phyloP scores from a whole-genome alignment of 2,888 invertebrate species.

The Diarsia mendica region DNA sequence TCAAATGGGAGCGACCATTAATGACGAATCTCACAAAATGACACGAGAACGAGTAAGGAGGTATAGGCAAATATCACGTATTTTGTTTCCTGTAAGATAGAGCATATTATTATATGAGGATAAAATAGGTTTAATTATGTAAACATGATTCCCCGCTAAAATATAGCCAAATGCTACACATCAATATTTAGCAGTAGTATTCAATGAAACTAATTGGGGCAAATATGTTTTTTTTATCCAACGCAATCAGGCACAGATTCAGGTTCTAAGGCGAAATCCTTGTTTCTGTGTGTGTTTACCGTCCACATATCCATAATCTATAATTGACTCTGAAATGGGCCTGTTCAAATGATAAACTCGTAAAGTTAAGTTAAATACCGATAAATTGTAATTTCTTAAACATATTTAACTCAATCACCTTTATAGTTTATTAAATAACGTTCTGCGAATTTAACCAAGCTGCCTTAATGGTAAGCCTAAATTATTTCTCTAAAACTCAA shows the following conservation, averaged over 20 bases:
- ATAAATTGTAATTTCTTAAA: constrained; percentile 27
- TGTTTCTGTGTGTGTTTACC: too few relatives aligned
- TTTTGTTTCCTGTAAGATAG: background rate
- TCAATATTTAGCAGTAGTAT: too few relatives aligned
- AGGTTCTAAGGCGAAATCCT: too few relatives aligned
- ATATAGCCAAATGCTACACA: background rate
- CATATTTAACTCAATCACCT: constrained; percentile 12
- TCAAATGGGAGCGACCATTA: too few relatives aligned
- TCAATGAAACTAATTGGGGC: too few relatives aligned
- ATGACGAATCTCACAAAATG: background rate
- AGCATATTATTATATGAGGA: too few relatives aligned
- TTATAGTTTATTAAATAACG: constrained; percentile 14
- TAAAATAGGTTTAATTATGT: background rate
- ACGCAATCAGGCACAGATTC: too few relatives aligned
- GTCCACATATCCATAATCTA: background rate
- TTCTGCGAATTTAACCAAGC: constrained; percentile 12
- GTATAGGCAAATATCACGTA: background rate
- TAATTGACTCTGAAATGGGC: background rate
- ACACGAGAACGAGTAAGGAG: background rate
- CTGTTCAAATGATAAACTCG: background rate
- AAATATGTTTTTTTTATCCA: too few relatives aligned
- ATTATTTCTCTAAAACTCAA: constrained; percentile 2
- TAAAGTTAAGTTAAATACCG: constrained; percentile 2
- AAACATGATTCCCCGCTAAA: background rate
- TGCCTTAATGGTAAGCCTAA: background rate